Percentiles rank a stretch among this genome's conserved stretches.
These are phyloP conservation scores for Peromyscus nudipes DNA, from an alignment of 2,797 vertebrate genomes.

Conservation along the genomic window DNA sequence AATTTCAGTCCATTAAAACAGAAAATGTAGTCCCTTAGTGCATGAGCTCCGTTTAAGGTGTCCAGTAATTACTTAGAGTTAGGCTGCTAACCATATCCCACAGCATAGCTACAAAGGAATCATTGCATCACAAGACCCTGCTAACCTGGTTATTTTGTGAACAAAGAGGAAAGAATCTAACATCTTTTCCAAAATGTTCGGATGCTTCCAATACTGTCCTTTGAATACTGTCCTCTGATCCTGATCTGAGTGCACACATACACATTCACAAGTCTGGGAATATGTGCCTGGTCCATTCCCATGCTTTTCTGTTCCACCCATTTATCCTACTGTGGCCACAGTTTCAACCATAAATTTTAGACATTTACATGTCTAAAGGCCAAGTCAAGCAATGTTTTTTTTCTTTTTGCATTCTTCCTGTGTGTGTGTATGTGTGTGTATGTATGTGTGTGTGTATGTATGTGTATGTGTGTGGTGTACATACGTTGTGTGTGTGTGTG, in stretches of 20 bases:
- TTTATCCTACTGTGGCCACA: background rate
- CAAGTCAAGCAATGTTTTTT: background rate
- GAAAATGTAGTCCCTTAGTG: background rate
- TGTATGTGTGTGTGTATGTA: background rate
- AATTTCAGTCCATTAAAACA: background rate
- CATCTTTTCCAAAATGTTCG: background rate
- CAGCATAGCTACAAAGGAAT: background rate
- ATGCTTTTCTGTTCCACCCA: background rate
- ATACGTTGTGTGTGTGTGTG: background rate
- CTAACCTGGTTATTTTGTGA: conserved; percentile 28
- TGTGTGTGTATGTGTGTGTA: background rate
- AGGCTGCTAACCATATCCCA: background rate
- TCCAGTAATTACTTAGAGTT: background rate
- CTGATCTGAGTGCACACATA: conserved; percentile 1
- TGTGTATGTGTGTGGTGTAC: background rate
- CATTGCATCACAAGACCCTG: background rate
- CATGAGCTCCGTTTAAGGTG: background rate
- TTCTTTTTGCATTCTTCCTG: conserved; percentile 13
- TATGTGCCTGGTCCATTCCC: background rate
- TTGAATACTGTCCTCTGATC: background rate
- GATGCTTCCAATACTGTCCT: background rate
- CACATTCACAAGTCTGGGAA: background rate
- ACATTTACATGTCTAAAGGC: background rate
- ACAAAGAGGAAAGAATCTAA: background rate
- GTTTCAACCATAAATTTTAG: background rate